Base-by-base conservation (phyloP, 2,888 invertebrate genomes). In the Agelastica alni region DNA sequence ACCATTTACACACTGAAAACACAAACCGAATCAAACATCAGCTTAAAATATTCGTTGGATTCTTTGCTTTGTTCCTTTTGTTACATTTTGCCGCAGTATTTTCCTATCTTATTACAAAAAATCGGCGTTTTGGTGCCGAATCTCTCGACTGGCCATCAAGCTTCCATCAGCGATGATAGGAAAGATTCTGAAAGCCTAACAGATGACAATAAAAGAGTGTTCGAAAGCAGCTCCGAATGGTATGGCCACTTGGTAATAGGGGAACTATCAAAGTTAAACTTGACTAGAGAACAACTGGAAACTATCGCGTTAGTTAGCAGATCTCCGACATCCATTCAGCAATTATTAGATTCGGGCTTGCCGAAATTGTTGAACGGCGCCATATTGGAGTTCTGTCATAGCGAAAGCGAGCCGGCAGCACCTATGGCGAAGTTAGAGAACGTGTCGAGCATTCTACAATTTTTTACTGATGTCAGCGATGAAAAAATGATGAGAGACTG, bases 401-500 rank as follows among this genome's bases (percentile, higher is more conserved):
- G 67, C 28, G 66, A 66, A 28, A 67, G 71, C 18, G 69, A 69
- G 41, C 64, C 63, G 46, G 55, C 61, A 17, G 60, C 69, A n/a
- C 80, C 82, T 2, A 79, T 85, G 76, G 79, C 82, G 6, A 81
- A 80, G 59, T 77, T 84, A 16, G 80, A 83, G 42, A 83, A 83
- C 67, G 81, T 87, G 39, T 83, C 84, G 0, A 79, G 82, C 42
- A 83, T 91, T 44, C 82, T 95, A 55, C 86, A 89, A 67, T 93
- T 94, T 78, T 87, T 93, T 69, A 85, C 89, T 0, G 86, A 89
- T 59, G 83, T 93, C 53, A 89, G 91, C 71, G 84, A 87, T 14
- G 93, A 92, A 68, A 86, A 87, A 13, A 81, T 85, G 60, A 86
- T 94, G 80, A 87, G 92, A 62, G 91, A 92, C 75, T 95, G 94